Conservation (phyloP, 1,140 invertebrate genomes). For the Vanessa tameamea region DNA sequence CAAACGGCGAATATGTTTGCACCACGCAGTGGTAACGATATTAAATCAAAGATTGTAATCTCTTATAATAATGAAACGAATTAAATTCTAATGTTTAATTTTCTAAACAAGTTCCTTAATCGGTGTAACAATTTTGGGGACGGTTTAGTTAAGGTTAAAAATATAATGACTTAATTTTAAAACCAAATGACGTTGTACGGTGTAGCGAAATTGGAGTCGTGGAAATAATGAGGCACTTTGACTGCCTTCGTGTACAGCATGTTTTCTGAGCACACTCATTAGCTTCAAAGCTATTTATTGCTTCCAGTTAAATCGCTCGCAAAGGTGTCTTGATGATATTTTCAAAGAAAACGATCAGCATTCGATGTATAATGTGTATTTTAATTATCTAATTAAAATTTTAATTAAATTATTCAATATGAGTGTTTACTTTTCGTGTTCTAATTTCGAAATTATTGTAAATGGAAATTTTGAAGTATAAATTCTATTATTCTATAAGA, state of each 20-base stretch:
- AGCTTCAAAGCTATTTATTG: conserved; percentile 29
- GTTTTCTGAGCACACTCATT: conserved; percentile 36
- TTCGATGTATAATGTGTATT: neutral
- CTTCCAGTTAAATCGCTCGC: conserved; percentile 28
- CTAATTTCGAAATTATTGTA: too few species aligned
- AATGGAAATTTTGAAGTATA: too few species aligned
- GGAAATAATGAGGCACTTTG: conserved; percentile 32
- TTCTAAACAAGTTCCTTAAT: neutral
- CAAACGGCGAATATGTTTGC: too few species aligned
- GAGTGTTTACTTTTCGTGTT: too few species aligned
- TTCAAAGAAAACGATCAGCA: conserved; percentile 15
- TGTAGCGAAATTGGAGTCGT: conserved; percentile 22
- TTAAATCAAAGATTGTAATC: too few species aligned
- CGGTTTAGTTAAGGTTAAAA: neutral
- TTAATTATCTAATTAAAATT: conserved; percentile 6
- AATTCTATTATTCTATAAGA: too few species aligned
- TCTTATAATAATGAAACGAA: too few species aligned
- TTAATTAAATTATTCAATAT: too few species aligned
- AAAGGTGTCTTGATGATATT: conserved; percentile 29
- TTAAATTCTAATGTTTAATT: too few species aligned
- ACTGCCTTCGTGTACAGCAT: conserved; percentile 30
- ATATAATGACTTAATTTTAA: conserved; percentile 25
- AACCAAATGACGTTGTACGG: conserved; percentile 24
- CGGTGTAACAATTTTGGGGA: neutral
- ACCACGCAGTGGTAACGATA: too few species aligned